Percentiles rank a stretch among this genome's conserved stretches.
These are phyloP conservation scores for Anthopleura xanthogrammica DNA, from an alignment of 92 coral and sea anemone species.

Conservation along the genomic window DNA sequence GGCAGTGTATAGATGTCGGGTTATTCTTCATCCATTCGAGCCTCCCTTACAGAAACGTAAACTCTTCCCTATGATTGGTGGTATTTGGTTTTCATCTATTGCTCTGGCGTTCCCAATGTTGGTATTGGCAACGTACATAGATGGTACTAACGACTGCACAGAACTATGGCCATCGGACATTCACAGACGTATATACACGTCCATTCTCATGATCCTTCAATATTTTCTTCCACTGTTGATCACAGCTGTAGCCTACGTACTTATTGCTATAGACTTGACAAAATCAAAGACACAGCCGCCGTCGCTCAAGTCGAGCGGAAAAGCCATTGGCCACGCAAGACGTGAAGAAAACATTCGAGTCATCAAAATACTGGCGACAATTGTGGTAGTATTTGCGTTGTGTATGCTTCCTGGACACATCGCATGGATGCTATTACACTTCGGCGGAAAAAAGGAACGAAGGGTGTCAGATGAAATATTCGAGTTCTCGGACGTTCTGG, in stretches of 20 bases:
- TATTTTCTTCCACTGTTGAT: constrained; percentile 63
- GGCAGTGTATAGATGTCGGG: constrained; percentile 62
- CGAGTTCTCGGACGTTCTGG: constrained; percentile 57
- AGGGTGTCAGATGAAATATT: constrained; percentile 46
- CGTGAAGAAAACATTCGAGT: constrained; percentile 65
- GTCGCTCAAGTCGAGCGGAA: constrained; percentile 33
- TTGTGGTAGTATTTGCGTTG: constrained; percentile 62
- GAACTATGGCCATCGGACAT: constrained; percentile 57
- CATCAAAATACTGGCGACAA: constrained; percentile 66
- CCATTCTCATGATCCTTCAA: constrained; percentile 58
- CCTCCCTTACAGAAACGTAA: constrained; percentile 43
- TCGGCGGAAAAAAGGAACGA: constrained; percentile 56
- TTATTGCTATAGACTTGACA: constrained; percentile 61
- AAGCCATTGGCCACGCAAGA: constrained; percentile 43
- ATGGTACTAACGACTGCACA: constrained; percentile 35
- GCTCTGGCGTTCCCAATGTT: constrained; percentile 43
- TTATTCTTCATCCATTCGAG: constrained; percentile 60
- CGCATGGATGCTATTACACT: constrained; percentile 77
- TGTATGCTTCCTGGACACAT: constrained; percentile 72
- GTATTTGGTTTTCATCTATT: constrained; percentile 53
- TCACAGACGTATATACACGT: constrained; percentile 54
- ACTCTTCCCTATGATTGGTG: constrained; percentile 42
- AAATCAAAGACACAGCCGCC: constrained; percentile 46
- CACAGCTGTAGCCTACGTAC: constrained; percentile 66
- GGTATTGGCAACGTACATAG: constrained; percentile 37